A percentile compares a stretch with the other conserved stretches of the same genome.
Evolutionary conservation across 2,113 vertebrate species (phyloP).

Genomic region (Shinisaurus crocodilurus): DNA sequence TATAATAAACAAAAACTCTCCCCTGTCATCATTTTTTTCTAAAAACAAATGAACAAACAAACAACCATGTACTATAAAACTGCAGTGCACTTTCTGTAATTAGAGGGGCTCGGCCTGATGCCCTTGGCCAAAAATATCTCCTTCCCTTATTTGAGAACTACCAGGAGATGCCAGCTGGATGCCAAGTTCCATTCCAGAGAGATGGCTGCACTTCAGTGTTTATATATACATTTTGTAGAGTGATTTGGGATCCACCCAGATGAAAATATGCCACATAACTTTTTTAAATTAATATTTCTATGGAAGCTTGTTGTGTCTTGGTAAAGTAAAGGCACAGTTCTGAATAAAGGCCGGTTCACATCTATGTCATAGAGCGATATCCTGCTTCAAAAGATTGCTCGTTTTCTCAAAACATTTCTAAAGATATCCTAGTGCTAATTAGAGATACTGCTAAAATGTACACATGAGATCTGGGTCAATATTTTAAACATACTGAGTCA

Average conservation of each 20-base stretch:
- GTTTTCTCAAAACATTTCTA: slow-evolving; percentile 35
- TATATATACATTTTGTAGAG: slow-evolving; percentile 59
- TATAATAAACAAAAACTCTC: not conserved
- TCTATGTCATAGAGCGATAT: too few species aligned
- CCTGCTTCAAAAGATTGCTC: not conserved
- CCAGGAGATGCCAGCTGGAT: slow-evolving; percentile 63
- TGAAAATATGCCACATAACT: slow-evolving; percentile 49
- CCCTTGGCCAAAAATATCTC: slow-evolving; percentile 72
- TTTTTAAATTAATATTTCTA: slow-evolving; percentile 14
- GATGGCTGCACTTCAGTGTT: slow-evolving; percentile 43
- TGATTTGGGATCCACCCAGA: slow-evolving; percentile 60
- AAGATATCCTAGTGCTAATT: not conserved
- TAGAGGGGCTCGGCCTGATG: slow-evolving; percentile 57
- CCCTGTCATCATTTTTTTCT: slow-evolving; percentile 28
- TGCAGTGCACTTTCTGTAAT: slow-evolving; percentile 40
- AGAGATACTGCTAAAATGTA: slow-evolving; percentile 10
- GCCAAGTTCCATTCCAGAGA: slow-evolving; percentile 50
- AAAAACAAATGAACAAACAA: not conserved
- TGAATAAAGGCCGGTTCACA: not conserved
- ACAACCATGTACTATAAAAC: slow-evolving; percentile 21
- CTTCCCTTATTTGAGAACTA: slow-evolving; percentile 63
- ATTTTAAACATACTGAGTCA: not conserved
- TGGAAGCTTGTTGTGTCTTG: not conserved
- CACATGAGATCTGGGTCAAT: not conserved
- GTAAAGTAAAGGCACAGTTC: not conserved